phyloP scores from a whole-genome alignment of 2,113 vertebrate genomes.

The pig (Sus scrofa) region T2T-Sscrofa CM000821.6:8270501-8271000 shows the following conservation, averaged over 20 bases:
- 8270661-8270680: not conserved
- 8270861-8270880: not conserved
- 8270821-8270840: not conserved
- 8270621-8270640: not conserved
- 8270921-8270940: not conserved
- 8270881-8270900: not conserved
- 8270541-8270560: not conserved
- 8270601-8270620: no score
- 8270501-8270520: not conserved
- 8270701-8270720: not conserved
- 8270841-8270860: not conserved
- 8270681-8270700: not conserved
- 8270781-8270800: not conserved
- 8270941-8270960: not conserved
- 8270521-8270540: not conserved
- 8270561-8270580: conserved; percentile 10
- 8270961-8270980: not conserved
- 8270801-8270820: not conserved
- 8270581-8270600: not conserved
- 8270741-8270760: not conserved
- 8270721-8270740: not conserved
- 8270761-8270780: not conserved
- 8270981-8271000: not conserved
- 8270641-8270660: not conserved
- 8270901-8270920: not conserved